These are phyloP conservation scores for Dipodomys ordii DNA, from an alignment of 2,113 vertebrate genomes.

Conservation along the genomic window DNA sequence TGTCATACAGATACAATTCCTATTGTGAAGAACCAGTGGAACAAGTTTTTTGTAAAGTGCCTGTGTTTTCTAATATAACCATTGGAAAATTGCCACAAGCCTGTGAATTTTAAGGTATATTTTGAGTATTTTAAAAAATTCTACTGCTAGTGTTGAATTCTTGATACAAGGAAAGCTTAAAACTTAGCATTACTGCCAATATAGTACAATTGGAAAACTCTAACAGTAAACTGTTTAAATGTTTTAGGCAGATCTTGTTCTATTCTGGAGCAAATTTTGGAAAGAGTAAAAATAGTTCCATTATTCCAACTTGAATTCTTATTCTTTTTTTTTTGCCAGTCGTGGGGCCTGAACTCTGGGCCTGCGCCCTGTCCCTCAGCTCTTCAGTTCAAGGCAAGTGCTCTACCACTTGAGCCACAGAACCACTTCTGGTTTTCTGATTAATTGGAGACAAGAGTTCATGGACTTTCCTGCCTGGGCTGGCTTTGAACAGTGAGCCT, in stretches of 20 bases:
- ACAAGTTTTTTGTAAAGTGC: neutral
- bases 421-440: too few species aligned
- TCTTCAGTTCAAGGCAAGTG: too few species aligned
- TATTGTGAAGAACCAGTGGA: neutral
- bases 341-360: too few species aligned
- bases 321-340: neutral
- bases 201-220: neutral
- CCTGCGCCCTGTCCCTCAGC: too few species aligned
- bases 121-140: conserved; percentile 19
- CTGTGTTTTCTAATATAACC: conserved; percentile 5
- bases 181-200: conserved; percentile 1
- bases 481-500: too few species aligned
- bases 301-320: conserved; percentile 10
- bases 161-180: conserved; percentile 37
- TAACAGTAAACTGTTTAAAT: conserved; percentile 33
- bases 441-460: too few species aligned
- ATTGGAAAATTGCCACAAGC: neutral
- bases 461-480: too few species aligned
- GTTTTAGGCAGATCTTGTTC: neutral
- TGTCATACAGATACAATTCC: neutral
- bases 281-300: conserved; percentile 32
- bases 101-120: neutral
- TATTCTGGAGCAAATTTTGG: neutral
- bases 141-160: neutral
- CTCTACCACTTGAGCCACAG: too few species aligned